phyloP scores from a whole-genome alignment of 2,113 vertebrate species.

The Carassius carassius region DNA sequence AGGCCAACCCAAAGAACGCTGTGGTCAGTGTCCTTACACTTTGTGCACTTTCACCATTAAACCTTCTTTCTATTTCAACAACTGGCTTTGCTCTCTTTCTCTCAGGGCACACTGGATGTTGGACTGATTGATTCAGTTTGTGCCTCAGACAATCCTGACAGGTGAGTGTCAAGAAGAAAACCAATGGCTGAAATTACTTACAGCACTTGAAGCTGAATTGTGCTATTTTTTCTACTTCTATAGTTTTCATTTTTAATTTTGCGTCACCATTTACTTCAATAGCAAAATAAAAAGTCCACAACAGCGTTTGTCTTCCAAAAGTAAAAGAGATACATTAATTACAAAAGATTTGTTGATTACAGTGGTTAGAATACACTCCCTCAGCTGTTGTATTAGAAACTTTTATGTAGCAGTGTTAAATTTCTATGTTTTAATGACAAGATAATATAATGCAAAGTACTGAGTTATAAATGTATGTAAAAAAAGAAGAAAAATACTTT shows the following conservation, averaged over 20 bases:
- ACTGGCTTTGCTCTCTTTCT: conserved; percentile 27
- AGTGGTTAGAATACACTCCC: not conserved
- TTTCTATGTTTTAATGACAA: not conserved
- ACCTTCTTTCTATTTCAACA: not conserved
- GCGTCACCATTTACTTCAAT: not conserved
- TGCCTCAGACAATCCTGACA: conserved; percentile 91
- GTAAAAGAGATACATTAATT: too few species aligned
- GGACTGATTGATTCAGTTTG: conserved; percentile 92
- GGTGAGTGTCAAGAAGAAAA: conserved; percentile 69
- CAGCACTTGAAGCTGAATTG: not conserved
- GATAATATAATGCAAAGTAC: not conserved
- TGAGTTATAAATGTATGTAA: too few species aligned
- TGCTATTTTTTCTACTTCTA: not conserved
- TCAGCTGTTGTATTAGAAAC: not conserved
- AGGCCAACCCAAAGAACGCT: conserved; percentile 93
- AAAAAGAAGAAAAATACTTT: too few species aligned
- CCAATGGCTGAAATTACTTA: not conserved
- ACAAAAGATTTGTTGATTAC: not conserved
- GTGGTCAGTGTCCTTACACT: conserved; percentile 78
- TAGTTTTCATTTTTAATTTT: not conserved
- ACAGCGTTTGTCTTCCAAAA: not conserved
- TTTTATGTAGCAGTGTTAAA: not conserved
- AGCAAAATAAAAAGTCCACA: not conserved
- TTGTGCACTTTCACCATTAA: not conserved
- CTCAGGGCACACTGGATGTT: conserved; percentile 88